Evolutionary conservation across 2,888 invertebrate genomes (phyloP), one percentile per base, ranked within the genome.

Genomic region (Machimus rusticus): DNA sequence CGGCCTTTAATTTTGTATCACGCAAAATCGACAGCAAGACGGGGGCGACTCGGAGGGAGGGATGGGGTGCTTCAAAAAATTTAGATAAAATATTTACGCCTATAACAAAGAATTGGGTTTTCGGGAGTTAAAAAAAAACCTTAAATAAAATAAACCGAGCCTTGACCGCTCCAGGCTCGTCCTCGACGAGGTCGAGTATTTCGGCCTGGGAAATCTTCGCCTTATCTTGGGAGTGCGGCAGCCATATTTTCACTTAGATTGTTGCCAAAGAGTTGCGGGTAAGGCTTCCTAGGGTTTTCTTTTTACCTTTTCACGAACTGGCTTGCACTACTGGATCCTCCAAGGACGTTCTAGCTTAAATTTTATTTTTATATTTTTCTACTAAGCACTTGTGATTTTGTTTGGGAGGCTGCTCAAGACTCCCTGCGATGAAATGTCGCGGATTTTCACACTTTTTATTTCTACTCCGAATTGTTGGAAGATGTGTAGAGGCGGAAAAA

Each of bases 231-330:
- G 12, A 28, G 28, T 19, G 82, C 12, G 82, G 82, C 82, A 82
- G 82, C 82, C 82, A 82, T 82, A 82, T 82, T 82, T 79, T 79
- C 51, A 51, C 79, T 51, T 51, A 43, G 31, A 79, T 79, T 79
- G 23, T 66, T 66, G 28, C 66, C 8, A 66, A 66, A 66, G 66
- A 66, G 66, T 51, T 66, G 66, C 23, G 28, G 28, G 12, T 19
- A 19, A 66, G 28, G 66, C 3, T 66, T 66, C 23, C 23, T 66
- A 23, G 8, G 28, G 12, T 8, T 28, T 23, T 57, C 12, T 39
- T 39, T 39, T 82, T 82, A 82, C 82, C 82, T 82, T 82, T 81
- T 23, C 82, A 82, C 55, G 14, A 82, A 79, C 19, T 57, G 57
- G 8, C 23, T n/a, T 23, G 1, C 23, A 66, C 23, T 66, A 66